These are phyloP conservation scores for Athalia circularis DNA, from an alignment of 2,888 invertebrate genomes.

Conservation along the genomic window DNA sequence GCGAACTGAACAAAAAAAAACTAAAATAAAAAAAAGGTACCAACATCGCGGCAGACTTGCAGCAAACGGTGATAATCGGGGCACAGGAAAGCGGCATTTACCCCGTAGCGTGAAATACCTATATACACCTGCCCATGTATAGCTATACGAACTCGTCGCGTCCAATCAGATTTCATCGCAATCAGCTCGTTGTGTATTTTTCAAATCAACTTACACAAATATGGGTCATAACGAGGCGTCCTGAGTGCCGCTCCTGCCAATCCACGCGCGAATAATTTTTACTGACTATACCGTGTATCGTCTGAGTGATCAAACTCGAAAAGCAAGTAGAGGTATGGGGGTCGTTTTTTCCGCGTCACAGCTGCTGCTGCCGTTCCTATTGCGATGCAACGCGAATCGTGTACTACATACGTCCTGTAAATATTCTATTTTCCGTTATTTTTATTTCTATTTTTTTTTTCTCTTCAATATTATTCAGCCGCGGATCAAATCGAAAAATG, in stretches of 20 bases:
- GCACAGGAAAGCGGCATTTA: background rate
- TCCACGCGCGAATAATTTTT: constrained; percentile 28
- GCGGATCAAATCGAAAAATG: too few species aligned
- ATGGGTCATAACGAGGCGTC: constrained; percentile 47
- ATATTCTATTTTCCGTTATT: background rate
- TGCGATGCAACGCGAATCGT: background rate
- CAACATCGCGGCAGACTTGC: too few species aligned
- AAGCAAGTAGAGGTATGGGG: too few species aligned
- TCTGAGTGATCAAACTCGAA: background rate
- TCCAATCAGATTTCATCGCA: constrained; percentile 52
- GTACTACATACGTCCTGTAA: background rate
- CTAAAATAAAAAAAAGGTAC: too few species aligned
- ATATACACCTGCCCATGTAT: constrained; percentile 6
- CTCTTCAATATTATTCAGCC: too few species aligned
- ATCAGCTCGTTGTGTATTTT: constrained; percentile 55
- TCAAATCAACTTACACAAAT: constrained; percentile 52
- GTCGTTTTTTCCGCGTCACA: too few species aligned
- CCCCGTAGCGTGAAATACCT: constrained; percentile 9
- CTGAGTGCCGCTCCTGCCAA: constrained; percentile 3
- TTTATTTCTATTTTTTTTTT: too few species aligned
- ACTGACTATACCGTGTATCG: constrained; percentile 4
- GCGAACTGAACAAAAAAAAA: too few species aligned
- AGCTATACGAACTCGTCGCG: background rate
- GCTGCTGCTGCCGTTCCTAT: too few species aligned
- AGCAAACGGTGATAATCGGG: too few species aligned